Base-by-base conservation (phyloP, 2,888 invertebrate genomes). In the Acrobasis repandana region DNA sequence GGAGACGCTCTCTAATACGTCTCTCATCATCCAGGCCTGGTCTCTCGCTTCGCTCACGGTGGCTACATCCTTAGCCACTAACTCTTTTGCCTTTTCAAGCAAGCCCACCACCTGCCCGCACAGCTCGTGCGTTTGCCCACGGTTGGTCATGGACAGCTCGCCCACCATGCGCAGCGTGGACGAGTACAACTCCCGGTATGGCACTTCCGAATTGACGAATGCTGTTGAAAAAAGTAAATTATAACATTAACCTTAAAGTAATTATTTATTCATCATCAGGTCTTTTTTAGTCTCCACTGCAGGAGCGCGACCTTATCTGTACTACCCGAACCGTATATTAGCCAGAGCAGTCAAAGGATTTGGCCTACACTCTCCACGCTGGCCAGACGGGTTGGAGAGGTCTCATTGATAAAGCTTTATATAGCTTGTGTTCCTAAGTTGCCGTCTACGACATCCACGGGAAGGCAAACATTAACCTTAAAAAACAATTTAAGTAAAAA, bases 1-100 rank as follows among this genome's bases (percentile, higher is more conserved):
- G 16, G 94, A 93, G 43, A 94, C 85, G 38, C 85, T 83, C 72
- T 94, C 94, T 67, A 94, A 88, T 5, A 89, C 80, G 36, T 90
- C 91, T 14, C 94, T 80, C 61, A 92, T 79, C 20, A 73, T 70
- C 93, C 93, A 94, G 11, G 85, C 74, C 9, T 80, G 76, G 56
- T 86, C 79, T 14, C 65, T 58, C 46, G 62, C 63, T 48, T 43
- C 36, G n/a, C 61, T 58, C 56, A 64, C 20, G 38, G 56, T 43
- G 1, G 61, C 43, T 56, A 63, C 43, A 33, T 63, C 66, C 0
- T 5, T 36, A 5, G 58, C 63, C 54, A 66, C 51, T 16, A 46
- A 56, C n/a, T 59, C 66, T 60, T 58, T 48, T 56, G 62, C 65
- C 11, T 47, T 18, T 60, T 9, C 61, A 4, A 70, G 70, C 34